These are phyloP conservation scores for Labrus mixtus DNA, from an alignment of 2,113 vertebrate species.

Conservation along the genomic window DNA sequence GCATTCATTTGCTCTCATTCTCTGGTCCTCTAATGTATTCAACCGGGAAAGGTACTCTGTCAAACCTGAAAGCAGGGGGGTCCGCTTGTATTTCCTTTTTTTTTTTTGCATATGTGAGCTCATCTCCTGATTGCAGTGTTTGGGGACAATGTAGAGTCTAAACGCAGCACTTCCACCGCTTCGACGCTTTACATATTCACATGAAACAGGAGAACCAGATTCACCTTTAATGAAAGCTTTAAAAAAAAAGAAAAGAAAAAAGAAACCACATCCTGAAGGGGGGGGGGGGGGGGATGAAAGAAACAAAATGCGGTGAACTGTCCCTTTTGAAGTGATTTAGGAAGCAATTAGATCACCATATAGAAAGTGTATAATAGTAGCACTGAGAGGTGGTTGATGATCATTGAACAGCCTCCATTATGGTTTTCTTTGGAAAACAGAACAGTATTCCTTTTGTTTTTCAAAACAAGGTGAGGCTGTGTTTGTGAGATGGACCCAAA, in stretches of 20 bases:
- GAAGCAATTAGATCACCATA: constrained; percentile 58
- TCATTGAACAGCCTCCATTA: constrained; percentile 60
- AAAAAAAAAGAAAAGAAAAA: constrained; percentile 27
- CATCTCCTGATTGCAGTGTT: constrained; percentile 73
- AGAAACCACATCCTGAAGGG: constrained; percentile 26
- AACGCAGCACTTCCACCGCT: constrained; percentile 54
- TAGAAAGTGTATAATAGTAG: constrained; percentile 18
- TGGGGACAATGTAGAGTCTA: constrained; percentile 68
- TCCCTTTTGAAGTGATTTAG: constrained; percentile 56
- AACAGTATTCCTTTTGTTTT: constrained; percentile 29
- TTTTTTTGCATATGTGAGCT: constrained; percentile 70
- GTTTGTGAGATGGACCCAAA: constrained; percentile 58
- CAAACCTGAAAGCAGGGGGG: constrained; percentile 65
- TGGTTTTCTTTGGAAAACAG: constrained; percentile 46
- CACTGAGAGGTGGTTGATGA: constrained; percentile 41
- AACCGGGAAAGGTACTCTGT: constrained; percentile 70
- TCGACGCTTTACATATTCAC: constrained; percentile 73
- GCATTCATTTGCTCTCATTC: constrained; percentile 76
- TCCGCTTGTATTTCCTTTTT: constrained; percentile 46
- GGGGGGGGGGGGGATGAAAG: constrained; percentile 37
- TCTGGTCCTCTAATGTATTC: constrained; percentile 75
- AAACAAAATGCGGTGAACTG: constrained; percentile 42
- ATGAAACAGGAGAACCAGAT: constrained; percentile 56
- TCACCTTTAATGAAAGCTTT: constrained; percentile 28
- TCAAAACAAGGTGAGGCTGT: constrained; percentile 29